Base-by-base conservation (phyloP, 2,888 invertebrate genomes). In the Pandemis cinnamomeana region DNA sequence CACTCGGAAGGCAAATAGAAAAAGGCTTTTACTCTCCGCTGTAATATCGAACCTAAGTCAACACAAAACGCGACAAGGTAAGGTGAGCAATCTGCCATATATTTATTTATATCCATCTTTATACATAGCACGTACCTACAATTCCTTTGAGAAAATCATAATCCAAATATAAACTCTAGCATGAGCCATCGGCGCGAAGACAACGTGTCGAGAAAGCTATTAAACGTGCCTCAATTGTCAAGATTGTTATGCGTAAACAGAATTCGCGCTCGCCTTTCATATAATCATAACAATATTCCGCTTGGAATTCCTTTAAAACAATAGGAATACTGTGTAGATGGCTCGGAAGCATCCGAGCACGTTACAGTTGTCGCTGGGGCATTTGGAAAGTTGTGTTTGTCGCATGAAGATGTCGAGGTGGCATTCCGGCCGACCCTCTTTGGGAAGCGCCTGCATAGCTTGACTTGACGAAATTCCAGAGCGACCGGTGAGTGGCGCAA, bases 351-450 rank as follows among this genome's bases (percentile, higher is more conserved):
- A 79, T 78, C 78, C 60, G 77, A 74, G 77, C 77, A 77, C 77
- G 77, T 75, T 67, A 86, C 84, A 84, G 82, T 79, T 79, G 81
- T 82, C 82, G 27, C 27, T 72, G 77, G 80, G 80, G 82, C 85
- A 85, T 88, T 89, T 82, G 82, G 81, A 86, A 87, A 89, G 86
- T 87, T 86, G 86, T 86, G 82, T 78, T 75, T 80, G 83, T 82
- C 83, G 81, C 87, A 91, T 91, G 90, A 91, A 93, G 92, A 93
- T 89, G 89, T 92, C 85, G 87, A 83, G 86, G 89, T 82, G 84
- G 85, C 86, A 91, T 92, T 89, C 90, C 89, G 58, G 79, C 75
- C 68, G 71, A 58, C 71, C 80, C 80, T 84, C 84, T 87, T 88
- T 86, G 85, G 85, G 84, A 87, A 88, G 82, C 84, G 83, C 84